phyloP scores from a whole-genome alignment of 2,113 vertebrate genomes.

The Myodes glareolus region DNA sequence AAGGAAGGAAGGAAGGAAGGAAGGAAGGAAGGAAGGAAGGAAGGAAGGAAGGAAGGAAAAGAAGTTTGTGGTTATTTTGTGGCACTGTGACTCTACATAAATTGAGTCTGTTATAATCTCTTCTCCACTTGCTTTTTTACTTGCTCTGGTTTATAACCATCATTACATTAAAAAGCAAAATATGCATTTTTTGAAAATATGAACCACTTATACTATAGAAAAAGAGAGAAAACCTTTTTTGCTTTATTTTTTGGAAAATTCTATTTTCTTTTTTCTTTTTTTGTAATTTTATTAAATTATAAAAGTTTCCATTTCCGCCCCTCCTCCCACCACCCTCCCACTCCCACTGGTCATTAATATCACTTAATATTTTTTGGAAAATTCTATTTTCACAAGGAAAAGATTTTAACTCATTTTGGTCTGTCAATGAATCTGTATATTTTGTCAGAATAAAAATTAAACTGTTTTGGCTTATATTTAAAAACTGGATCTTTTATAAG shows the following conservation, averaged over 20 bases:
- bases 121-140: not conserved
- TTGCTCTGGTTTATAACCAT: not conserved
- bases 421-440: not conserved
- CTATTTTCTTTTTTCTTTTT: too few species aligned
- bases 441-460: not conserved
- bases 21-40: not conserved
- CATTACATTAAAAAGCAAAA: conserved; percentile 14
- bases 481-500: not conserved
- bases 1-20: not conserved
- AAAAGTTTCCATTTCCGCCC: too few species aligned
- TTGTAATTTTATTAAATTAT: too few species aligned
- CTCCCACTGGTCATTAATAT: too few species aligned
- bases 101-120: not conserved
- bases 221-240: not conserved
- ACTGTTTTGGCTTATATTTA: not conserved
- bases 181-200: not conserved
- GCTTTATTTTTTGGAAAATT: not conserved
- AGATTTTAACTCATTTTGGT: not conserved
- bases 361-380: not conserved
- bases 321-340: too few species aligned
- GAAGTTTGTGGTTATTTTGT: not conserved
- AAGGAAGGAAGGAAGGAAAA: conserved; percentile 6
- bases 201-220: not conserved
- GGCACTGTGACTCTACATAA: not conserved
- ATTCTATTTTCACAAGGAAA: not conserved